Base-by-base conservation (phyloP, 2,888 invertebrate species). In the Harpalus rufipes region DNA sequence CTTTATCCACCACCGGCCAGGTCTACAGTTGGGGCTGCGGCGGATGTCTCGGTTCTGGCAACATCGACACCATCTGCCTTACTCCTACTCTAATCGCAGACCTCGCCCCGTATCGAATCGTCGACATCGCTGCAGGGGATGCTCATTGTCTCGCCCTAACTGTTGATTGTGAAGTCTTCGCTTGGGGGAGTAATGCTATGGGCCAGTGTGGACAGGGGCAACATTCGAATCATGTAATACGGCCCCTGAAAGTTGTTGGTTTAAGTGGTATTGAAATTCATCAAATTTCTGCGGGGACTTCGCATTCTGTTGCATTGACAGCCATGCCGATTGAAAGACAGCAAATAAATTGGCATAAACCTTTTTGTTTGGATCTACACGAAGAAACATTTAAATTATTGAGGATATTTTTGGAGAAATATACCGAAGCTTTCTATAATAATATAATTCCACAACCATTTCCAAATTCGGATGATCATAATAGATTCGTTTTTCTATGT, bases 131-230 rank as follows among this genome's bases (percentile, higher is more conserved):
- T 0, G 92, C 92, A 85, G 94, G 94, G 1, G 94, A 94, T 88
- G 93, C 93, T 25, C 94, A 94, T 89, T 93, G 93, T 86, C 87
- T 94, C 74, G 94, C 93, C 2, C 91, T 94, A 14, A 92, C 93
- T 0, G 92, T 93, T 86, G 92, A 92, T 82, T 90, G 91, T 86
- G 91, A 91, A 85, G 92, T 92, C 0, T 93, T 92, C 89, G 92
- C 93, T 0, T 93, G 93, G 93, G 93, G 94, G n/a, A 93, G 92
- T 87, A 94, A 94, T 89, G 92, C 93, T 0, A 93, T 93, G 93
- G 94, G 94, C 0, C 94, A 94, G 89, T 94, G 94, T 89, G 94
- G 94, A 0, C 93, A 93, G 87, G 94, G 94, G 2, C 93, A 94
- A 89, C 92, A 92, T 0, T 92, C 93, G 56, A 93, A 93, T 85